Conservation (phyloP, 2,888 invertebrate species). For the Calliphora vomitoria region DNA sequence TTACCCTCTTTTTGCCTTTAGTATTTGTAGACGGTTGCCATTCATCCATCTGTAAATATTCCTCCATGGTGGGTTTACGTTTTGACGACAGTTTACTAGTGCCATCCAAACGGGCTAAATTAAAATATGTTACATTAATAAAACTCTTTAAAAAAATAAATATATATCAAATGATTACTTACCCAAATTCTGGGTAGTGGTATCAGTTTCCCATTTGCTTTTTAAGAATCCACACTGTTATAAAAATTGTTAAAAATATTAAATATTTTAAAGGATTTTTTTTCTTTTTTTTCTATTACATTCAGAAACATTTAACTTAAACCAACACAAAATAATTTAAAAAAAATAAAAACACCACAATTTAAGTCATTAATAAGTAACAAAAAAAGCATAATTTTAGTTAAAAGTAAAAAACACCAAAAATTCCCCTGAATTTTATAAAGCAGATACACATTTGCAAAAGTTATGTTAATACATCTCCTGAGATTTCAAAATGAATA, state of each 20-base stretch:
- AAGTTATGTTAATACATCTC: background rate
- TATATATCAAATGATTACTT: conserved; percentile 85
- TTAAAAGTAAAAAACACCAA: background rate
- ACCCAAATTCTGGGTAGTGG: conserved; percentile 92
- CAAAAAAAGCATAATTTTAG: background rate
- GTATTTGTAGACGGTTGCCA: conserved; percentile 87
- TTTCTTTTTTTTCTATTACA: background rate
- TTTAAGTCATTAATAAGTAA: background rate
- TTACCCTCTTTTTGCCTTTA: conserved; percentile 95
- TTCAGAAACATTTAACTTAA: conserved; percentile 13
- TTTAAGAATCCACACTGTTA: conserved; percentile 84
- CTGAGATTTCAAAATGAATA: background rate
- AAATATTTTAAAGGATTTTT: background rate
- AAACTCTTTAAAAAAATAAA: conserved; percentile 9
- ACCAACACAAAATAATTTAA: background rate
- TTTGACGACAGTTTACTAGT: conserved; percentile 90
- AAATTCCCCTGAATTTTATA: background rate
- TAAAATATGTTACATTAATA: conserved; percentile 31
- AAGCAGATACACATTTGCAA: too few species aligned
- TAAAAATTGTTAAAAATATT: conserved; percentile 70
- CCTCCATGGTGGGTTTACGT: conserved; percentile 90
- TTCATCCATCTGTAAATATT: conserved; percentile 93
- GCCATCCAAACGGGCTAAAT: conserved; percentile 96
- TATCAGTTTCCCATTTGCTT: conserved; percentile 96
- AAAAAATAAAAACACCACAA: background rate